phyloP scores from a whole-genome alignment of 2,888 invertebrate genomes.

The Tachystola acroxantha region DNA sequence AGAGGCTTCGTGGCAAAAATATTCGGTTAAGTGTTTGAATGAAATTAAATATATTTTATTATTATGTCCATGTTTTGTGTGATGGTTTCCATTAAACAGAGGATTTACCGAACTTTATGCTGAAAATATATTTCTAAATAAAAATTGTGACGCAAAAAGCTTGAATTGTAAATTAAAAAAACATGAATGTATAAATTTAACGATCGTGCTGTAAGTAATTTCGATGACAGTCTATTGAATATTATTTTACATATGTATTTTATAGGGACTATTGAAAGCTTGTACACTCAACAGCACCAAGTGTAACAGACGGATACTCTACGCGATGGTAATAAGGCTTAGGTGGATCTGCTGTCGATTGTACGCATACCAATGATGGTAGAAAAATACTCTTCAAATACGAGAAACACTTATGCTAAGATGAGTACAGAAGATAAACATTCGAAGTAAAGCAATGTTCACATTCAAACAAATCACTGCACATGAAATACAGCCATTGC shows the following conservation, averaged over 20 bases:
- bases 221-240: too few relatives aligned
- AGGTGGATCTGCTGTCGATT: too few relatives aligned
- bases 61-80: conserved; percentile 6
- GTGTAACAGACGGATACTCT: too few relatives aligned
- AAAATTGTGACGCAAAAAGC: conserved; percentile 17
- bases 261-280: too few relatives aligned
- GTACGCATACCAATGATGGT: too few relatives aligned
- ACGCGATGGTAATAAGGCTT: too few relatives aligned
- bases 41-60: conserved; percentile 10
- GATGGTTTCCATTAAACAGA: not conserved
- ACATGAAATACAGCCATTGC: conserved; percentile 5
- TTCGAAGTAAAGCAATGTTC: not conserved
- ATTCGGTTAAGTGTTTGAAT: conserved; percentile 13
- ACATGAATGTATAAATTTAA: conserved; percentile 12
- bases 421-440: not conserved
- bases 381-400: too few relatives aligned
- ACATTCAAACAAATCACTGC: conserved; percentile 2
- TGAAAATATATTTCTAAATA: conserved; percentile 8
- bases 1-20: conserved; percentile 13
- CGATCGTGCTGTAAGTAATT: not conserved
- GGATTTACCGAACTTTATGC: too few relatives aligned
- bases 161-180: conserved; percentile 28
- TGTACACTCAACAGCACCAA: too few relatives aligned
- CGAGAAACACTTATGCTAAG: not conserved
- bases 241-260: too few relatives aligned